Percentiles rank a stretch among this genome's conserved stretches.
Evolutionary conservation across 1,140 invertebrate genomes (phyloP).

Genomic region (Drosophila ogumai): DNA sequence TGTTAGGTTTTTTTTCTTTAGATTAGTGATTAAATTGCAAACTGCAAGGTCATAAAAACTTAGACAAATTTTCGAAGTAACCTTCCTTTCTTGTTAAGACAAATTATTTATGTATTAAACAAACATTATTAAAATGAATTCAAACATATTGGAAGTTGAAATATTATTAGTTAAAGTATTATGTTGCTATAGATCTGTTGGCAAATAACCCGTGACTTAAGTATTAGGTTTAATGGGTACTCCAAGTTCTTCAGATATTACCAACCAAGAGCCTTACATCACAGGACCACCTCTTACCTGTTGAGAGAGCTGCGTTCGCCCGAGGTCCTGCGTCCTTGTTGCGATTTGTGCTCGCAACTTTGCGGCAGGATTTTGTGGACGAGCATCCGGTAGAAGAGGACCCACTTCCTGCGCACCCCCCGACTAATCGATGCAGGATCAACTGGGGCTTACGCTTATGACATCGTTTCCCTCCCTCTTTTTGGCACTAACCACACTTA

Average conservation of each 20-base stretch:
- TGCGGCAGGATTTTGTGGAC: conserved; percentile 38
- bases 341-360: conserved; percentile 64
- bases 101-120: too few species aligned
- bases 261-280: background rate
- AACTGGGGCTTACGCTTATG: conserved; percentile 63
- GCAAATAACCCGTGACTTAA: too few species aligned
- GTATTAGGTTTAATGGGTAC: background rate
- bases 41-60: too few species aligned
- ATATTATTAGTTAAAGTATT: too few species aligned
- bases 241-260: background rate
- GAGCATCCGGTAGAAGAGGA: conserved; percentile 27
- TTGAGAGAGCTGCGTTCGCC: conserved; percentile 55
- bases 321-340: conserved; percentile 35
- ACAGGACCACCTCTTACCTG: conserved; percentile 43
- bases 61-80: too few species aligned
- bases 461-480: conserved; percentile 39
- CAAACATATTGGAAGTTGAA: too few species aligned
- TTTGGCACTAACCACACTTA: conserved; percentile 37
- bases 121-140: too few species aligned
- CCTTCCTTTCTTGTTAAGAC: too few species aligned
- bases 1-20: too few species aligned
- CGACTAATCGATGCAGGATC: conserved; percentile 59
- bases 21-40: too few species aligned
- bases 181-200: too few species aligned
- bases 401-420: conserved; percentile 26